These are phyloP conservation scores for Drosophila stalkeri DNA, from an alignment of 2,888 invertebrate genomes.

Conservation along the genomic window DNA sequence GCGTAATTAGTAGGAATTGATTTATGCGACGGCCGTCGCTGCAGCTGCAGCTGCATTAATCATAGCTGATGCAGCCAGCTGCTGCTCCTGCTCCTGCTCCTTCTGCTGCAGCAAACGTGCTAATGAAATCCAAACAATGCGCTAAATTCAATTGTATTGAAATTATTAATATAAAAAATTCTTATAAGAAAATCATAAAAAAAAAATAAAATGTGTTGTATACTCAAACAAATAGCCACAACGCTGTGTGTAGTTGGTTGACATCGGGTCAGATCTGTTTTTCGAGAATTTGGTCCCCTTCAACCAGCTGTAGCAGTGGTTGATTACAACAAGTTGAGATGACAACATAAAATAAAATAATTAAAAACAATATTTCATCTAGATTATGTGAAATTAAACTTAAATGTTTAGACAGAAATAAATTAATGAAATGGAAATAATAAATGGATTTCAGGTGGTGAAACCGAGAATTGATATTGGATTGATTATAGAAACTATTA, in stretches of 20 bases:
- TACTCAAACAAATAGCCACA: conserved; percentile 75
- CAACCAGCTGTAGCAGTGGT: conserved; percentile 90
- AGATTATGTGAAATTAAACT: conserved; percentile 7
- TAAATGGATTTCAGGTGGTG: too few relatives aligned
- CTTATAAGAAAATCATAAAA: conserved; percentile 25
- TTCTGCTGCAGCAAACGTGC: conserved; percentile 40
- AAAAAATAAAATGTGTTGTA: background rate
- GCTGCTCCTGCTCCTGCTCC: conserved; percentile 16
- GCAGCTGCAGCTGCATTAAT: conserved; percentile 39
- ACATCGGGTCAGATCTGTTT: conserved; percentile 89
- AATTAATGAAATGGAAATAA: too few relatives aligned
- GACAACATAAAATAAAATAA: background rate
- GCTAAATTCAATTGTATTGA: conserved; percentile 46
- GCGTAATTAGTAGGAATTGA: conserved; percentile 71
- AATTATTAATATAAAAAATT: conserved; percentile 48
- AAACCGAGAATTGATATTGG: too few relatives aligned
- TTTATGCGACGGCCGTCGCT: conserved; percentile 52
- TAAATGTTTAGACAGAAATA: too few relatives aligned
- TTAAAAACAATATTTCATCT: background rate
- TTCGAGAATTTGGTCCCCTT: conserved; percentile 90
- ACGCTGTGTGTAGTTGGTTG: conserved; percentile 88
- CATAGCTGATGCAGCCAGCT: conserved; percentile 21
- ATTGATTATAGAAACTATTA: too few relatives aligned
- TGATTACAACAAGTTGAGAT: conserved; percentile 79
- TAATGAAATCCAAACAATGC: conserved; percentile 70